Evolutionary conservation across 2,113 vertebrate genomes (phyloP), one percentile per base, ranked within the genome.

Genomic region (Labeo catla): DNA sequence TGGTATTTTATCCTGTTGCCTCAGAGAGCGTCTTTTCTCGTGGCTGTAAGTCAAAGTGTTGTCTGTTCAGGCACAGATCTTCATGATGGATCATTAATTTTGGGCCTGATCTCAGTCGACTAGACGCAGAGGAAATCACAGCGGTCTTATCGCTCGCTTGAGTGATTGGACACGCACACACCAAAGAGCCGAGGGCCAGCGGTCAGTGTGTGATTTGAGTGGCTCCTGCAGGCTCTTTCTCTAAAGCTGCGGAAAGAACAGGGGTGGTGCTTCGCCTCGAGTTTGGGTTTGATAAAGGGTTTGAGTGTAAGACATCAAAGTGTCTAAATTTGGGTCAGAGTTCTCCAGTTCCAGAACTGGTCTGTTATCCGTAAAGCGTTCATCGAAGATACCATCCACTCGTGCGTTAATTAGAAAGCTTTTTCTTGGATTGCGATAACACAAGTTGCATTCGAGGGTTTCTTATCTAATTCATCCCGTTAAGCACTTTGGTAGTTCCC

Each of bases 361-460:
- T 81, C 63, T 6, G 52, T 43, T 59, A 28, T 49, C 72, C 9
- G 10, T 43, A 54, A 49, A 84, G 78, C 10, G 36, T 54, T 28
- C 34, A 74, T 36, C 5, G 34, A 65, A 81, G 73, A 88, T 59
- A 74, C 36, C 57, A 23, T 80, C 19, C 10, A 66, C 54, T 68
- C 34, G 68, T 81, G 63, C 8, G n/a, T 68, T 80, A 61, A 84
- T 76, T 68, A 68, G 83, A 80, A 76, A 82, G 68, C 49, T 78
- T 85, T 82, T 81, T 81, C 70, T 66, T 81, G 65, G 57, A 81
- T 81, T 70, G 73, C 70, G 87, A 85, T 72, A 85, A 52, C 78
- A 63, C 57, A 49, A 70, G 84, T 70, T 70, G 68, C 83, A 77
- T 85, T 85, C 59, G 66, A 80, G 83, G 65, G 83, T 54, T 72